Percentiles rank a stretch among this genome's conserved stretches.
These are phyloP conservation scores for Pipistrellus nathusii DNA, from an alignment of 2,797 vertebrate genomes.

Conservation along the genomic window DNA sequence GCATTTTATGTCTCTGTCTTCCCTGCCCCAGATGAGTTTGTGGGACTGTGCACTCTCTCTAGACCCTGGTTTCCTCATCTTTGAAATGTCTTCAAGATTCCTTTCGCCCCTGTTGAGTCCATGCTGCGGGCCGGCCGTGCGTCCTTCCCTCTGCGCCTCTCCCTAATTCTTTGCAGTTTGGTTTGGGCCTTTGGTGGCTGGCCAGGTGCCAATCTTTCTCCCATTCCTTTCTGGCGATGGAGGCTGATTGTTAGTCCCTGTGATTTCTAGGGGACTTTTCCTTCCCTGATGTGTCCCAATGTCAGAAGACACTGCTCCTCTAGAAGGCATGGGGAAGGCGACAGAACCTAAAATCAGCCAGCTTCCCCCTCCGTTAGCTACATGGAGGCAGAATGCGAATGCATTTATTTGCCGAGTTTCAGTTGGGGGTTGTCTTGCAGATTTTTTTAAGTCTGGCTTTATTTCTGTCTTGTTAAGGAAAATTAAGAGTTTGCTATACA, in stretches of 20 bases:
- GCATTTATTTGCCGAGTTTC: background rate
- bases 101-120: background rate
- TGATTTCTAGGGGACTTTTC: background rate
- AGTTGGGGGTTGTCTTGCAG: background rate
- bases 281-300: background rate
- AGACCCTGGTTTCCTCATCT: background rate
- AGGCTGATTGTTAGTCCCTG: background rate
- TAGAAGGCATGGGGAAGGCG: background rate
- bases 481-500: background rate
- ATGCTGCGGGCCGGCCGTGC: accelerated
- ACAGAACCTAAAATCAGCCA: background rate
- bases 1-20: background rate
- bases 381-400: background rate
- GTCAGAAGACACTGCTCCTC: background rate
- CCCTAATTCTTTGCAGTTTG: background rate
- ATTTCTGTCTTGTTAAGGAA: constrained; percentile 40
- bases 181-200: background rate
- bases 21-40: background rate
- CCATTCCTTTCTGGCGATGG: no score
- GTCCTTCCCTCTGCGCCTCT: background rate
- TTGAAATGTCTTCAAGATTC: background rate
- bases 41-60: background rate
- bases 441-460: background rate
- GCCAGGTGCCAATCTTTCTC: background rate
- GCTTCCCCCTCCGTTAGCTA: background rate